Evolutionary conservation across 2,113 vertebrate genomes (phyloP), one percentile per base, ranked within the genome.

Genomic region (Spizaetus ornatus): DNA sequence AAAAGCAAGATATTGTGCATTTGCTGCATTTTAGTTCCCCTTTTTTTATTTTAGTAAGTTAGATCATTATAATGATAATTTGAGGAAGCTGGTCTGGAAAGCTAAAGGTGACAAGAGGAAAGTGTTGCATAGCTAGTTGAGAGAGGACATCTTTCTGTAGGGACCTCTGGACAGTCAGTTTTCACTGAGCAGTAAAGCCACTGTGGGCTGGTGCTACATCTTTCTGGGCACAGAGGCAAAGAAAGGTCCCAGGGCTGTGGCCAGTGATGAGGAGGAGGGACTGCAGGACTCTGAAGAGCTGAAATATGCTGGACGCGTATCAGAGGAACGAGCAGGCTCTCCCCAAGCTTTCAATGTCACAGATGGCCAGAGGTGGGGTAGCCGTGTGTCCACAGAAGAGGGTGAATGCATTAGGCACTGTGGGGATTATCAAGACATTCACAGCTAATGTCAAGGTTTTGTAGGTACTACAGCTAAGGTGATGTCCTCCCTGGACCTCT

Each of bases 71-170:
- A 76, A 95, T 38, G 43, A 59, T 69, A 79, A 48, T 95, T 95
- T 95, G 93, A 93, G 96, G 93, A 96, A 97, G 95, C 71, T 72
- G 71, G 10, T 76, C 21, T 95, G 66, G 80, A 56, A 71, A 78
- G 88, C 59, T n/a, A 61, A 48, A 56, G 58, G 58, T 72, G 47
- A 42, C 43, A 38, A 47, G 78, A 73, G 50, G 78, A 71, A 61
- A 78, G 43, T 9, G 1, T 15, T 88, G 63, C 71, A 63, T 6
- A 45, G 59, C 59, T 36, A 7, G n/a, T 8, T 83, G 65, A 36
- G 43, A 78, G 88, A 81, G 63, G 47, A 47, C 16, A 78, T 59
- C 59, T 82, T 22, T 13, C 29, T 3, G 5, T 0, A 81, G 43
- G 61, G 66, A 55, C 32, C 52, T 71, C 63, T 7, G 3, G 42